phyloP scores from a whole-genome alignment of 2,797 vertebrate species.

The Enteromius anoplus region DNA sequence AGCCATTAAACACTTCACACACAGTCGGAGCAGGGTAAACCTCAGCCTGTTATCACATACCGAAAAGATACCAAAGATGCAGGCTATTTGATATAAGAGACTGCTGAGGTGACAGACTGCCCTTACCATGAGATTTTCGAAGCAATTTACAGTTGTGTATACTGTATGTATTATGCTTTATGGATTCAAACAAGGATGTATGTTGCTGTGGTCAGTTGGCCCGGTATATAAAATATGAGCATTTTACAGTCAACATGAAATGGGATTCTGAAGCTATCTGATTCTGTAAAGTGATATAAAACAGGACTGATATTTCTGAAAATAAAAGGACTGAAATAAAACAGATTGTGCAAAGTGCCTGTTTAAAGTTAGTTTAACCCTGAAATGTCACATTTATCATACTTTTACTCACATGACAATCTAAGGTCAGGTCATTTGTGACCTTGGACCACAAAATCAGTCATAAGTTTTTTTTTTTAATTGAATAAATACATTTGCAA shows the following conservation, averaged over 20 bases:
- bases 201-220: not conserved
- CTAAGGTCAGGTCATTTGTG: not conserved
- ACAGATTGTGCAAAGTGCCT: not conserved
- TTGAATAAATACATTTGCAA: too few relatives aligned
- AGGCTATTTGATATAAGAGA: slow-evolving; percentile 28
- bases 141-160: slow-evolving; percentile 11
- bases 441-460: too few relatives aligned
- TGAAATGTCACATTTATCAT: not conserved
- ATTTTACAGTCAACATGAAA: slow-evolving; percentile 15
- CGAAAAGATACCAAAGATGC: slow-evolving; percentile 5
- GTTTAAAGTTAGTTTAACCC: not conserved
- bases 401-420: not conserved
- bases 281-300: slow-evolving; percentile 11
- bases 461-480: too few relatives aligned
- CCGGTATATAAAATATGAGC: slow-evolving; percentile 4
- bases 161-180: not conserved
- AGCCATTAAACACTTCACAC: slow-evolving; percentile 35
- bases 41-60: slow-evolving; percentile 16
- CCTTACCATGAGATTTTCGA: not conserved
- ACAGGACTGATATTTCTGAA: not conserved
- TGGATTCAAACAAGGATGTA: slow-evolving; percentile 6
- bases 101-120: slow-evolving; percentile 3
- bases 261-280: not conserved
- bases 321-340: too few relatives aligned
- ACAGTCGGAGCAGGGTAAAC: slow-evolving; percentile 22